phyloP scores from a whole-genome alignment of 1,140 invertebrate species.

The Argopecten irradians region DNA sequence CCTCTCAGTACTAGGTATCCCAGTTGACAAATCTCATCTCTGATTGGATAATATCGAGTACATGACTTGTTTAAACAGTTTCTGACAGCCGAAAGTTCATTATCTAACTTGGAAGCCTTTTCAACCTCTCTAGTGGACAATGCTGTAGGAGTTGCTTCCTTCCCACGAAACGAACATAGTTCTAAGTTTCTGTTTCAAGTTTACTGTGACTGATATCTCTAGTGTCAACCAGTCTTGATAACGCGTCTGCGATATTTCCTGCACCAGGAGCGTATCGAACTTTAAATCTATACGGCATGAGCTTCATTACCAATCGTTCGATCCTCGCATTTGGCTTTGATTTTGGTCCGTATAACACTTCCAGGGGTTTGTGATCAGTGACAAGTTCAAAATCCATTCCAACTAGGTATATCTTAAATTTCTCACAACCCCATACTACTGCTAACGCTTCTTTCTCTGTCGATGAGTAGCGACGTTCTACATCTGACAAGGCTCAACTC shows the following conservation, averaged over 20 bases:
- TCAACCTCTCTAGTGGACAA: conserved; percentile 37
- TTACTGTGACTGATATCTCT: not conserved
- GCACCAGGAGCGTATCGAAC: conserved; percentile 51
- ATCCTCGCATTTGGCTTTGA: conserved; percentile 57
- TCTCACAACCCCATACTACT: no score
- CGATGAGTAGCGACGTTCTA: conserved; percentile 68
- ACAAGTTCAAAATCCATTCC: conserved; percentile 70
- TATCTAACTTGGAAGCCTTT: not conserved
- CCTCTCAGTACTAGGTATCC: conserved; percentile 46
- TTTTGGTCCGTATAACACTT: conserved; percentile 39
- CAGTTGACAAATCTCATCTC: conserved; percentile 33
- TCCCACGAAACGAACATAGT: conserved; percentile 32
- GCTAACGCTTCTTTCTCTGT: no score
- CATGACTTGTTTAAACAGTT: conserved; percentile 23
- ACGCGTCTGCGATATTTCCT: conserved; percentile 55
- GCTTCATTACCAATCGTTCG: conserved; percentile 58
- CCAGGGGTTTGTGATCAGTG: conserved; percentile 73
- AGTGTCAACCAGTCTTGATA: conserved; percentile 48
- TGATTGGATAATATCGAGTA: conserved; percentile 33
- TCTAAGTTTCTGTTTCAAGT: not conserved
- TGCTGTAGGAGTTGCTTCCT: conserved; percentile 32
- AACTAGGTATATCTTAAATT: no score
- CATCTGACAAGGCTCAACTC: no score
- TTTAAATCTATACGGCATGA: conserved; percentile 54
- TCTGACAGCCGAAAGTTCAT: conserved; percentile 8